Percentiles rank a stretch among this genome's conserved stretches.
These are phyloP conservation scores for Spea hammondii DNA, from an alignment of 2,797 vertebrate species.

Conservation along the genomic window DNA sequence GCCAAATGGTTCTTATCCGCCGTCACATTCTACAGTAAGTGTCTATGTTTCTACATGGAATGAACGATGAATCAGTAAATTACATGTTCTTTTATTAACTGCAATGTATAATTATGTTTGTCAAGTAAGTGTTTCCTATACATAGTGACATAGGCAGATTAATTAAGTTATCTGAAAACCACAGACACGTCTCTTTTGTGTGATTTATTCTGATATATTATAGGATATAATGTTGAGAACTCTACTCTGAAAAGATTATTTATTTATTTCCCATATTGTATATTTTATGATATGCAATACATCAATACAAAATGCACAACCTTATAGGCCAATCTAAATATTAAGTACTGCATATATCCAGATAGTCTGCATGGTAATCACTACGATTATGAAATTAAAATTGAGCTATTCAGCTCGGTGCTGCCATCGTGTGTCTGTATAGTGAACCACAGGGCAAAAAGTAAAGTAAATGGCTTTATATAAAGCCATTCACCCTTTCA, in stretches of 20 bases:
- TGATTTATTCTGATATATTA: slow-evolving; percentile 11
- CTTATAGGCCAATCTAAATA: slow-evolving; percentile 20
- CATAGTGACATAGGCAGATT: too few species aligned
- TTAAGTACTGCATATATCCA: background rate
- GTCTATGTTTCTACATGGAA: too few species aligned
- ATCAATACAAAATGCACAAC: slow-evolving; percentile 19
- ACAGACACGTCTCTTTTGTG: background rate
- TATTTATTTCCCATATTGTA: background rate
- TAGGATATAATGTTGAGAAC: slow-evolving; percentile 19
- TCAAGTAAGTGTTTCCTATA: too few species aligned
- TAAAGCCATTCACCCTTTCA: background rate
- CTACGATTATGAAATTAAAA: background rate
- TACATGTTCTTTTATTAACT: too few species aligned
- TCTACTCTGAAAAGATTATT: background rate
- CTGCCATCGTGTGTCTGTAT: slow-evolving; percentile 43
- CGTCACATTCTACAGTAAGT: too few species aligned
- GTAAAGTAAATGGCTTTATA: background rate
- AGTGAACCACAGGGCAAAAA: background rate
- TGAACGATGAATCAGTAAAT: too few species aligned
- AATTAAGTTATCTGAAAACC: slow-evolving; percentile 14
- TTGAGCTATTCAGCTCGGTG: slow-evolving; percentile 22
- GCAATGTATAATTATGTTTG: too few species aligned
- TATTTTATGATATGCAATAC: slow-evolving; percentile 25
- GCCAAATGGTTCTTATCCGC: too few species aligned
- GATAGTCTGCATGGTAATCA: slow-evolving; percentile 13